Evolutionary conservation across 1,140 invertebrate genomes (phyloP), one percentile per base, ranked within the genome.

Genomic region (Coenobita brevimanus): DNA sequence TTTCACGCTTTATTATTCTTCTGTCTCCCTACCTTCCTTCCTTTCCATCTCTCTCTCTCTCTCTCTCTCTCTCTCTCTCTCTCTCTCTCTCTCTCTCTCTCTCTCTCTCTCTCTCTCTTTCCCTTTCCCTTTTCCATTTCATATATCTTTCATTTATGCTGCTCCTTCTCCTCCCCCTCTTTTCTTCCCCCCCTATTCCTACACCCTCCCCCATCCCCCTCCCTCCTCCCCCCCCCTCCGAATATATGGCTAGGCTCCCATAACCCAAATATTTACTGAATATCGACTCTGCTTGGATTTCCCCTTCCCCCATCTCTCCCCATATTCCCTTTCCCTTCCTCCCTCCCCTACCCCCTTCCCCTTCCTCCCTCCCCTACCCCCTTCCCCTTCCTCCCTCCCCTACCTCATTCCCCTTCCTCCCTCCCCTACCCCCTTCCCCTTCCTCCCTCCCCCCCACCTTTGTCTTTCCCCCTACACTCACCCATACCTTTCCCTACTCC

Each of bases 61-160:
- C 54, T n/a, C n/a, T 57, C 54, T n/a, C 54, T 57, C n/a, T n/a
- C 54, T n/a, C n/a, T 57, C n/a, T 57, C 54, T 57, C n/a, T 57
- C 54, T n/a, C 54, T 57, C n/a, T n/a, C 54, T n/a, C n/a, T 57
- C 54, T n/a, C 54, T 57, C n/a, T 57, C n/a, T n/a, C n/a, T 57
- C n/a, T n/a, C 54, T n/a, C n/a, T 57, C 54, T n/a, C 54, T 57
- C n/a, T n/a, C 54, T n/a, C n/a, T 57, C n/a, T 57, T n/a, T 57
- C n/a, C 54, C 54, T n/a, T 57, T 57, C 54, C 54, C 54, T 57
- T 57, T 57, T 57, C 54, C n/a, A 13, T 57, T n/a, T 57, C n/a
- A 13, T n/a, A 10, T n/a, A 13, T 57, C 54, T n/a, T n/a, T 57
- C n/a, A 13, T 57, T n/a, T 57, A 13, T 57, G 10, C 54, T n/a